These are phyloP conservation scores for Saturnia pavonia DNA, from an alignment of 2,888 invertebrate species.

Conservation along the genomic window DNA sequence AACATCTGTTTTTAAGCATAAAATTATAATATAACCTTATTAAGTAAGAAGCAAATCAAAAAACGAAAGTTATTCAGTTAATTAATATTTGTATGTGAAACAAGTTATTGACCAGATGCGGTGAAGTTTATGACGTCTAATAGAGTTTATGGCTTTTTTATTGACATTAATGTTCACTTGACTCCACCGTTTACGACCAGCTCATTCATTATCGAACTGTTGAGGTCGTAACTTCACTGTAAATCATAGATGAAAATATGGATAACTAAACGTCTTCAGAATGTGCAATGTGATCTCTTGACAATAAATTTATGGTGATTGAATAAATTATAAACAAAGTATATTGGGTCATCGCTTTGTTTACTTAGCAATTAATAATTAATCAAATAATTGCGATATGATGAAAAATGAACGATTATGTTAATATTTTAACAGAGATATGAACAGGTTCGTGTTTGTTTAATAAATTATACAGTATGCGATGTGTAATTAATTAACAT, in stretches of 20 bases:
- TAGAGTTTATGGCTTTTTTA: slow-evolving; percentile 81
- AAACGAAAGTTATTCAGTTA: slow-evolving; percentile 61
- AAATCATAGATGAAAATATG: slow-evolving; percentile 72
- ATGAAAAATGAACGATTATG: slow-evolving; percentile 13
- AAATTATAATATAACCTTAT: not conserved
- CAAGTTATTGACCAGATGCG: slow-evolving; percentile 77
- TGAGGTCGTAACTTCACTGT: slow-evolving; percentile 74
- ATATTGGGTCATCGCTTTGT: slow-evolving; percentile 24
- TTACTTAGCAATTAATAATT: slow-evolving; percentile 21
- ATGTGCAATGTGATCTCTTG: slow-evolving; percentile 40
- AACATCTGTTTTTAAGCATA: not conserved
- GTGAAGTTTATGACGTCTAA: slow-evolving; percentile 78
- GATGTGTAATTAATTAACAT: slow-evolving; percentile 53
- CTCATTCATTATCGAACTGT: slow-evolving; percentile 79
- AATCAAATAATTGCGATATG: not conserved
- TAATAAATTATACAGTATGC: slow-evolving; percentile 49
- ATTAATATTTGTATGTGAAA: slow-evolving; percentile 69
- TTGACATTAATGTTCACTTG: slow-evolving; percentile 80
- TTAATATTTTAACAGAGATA: not conserved
- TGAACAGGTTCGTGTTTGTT: slow-evolving; percentile 22
- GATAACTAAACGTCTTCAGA: slow-evolving; percentile 49
- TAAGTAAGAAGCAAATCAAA: slow-evolving; percentile 4
- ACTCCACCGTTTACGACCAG: slow-evolving; percentile 75
- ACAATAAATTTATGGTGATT: slow-evolving; percentile 49
- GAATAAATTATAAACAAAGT: slow-evolving; percentile 42